Evolutionary conservation across 2,113 vertebrate species (phyloP).

Genomic region (Dolichotis patagonum): DNA sequence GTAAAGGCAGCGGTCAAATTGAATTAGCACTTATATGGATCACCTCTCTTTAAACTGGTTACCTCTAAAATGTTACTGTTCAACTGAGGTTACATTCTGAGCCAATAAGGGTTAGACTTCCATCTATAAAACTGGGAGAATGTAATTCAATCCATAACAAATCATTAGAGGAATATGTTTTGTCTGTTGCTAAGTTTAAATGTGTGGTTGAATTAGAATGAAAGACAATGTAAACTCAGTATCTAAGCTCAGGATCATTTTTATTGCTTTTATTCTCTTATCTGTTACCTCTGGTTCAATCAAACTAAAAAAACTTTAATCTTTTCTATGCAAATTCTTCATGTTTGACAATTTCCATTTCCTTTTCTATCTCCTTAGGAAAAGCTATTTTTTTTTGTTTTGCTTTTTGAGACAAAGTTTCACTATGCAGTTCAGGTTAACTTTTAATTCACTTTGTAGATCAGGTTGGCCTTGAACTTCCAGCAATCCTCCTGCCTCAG

Average conservation of each 20-base stretch:
- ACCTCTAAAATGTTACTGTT: neutral
- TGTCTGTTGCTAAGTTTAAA: neutral
- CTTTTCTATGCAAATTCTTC: neutral
- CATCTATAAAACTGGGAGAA: neutral
- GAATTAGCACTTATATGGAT: neutral
- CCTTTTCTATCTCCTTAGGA: neutral
- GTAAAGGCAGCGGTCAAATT: neutral
- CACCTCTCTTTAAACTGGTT: neutral
- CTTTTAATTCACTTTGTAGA: neutral
- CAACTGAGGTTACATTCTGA: neutral
- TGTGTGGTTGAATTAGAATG: conserved; percentile 6
- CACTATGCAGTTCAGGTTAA: no score
- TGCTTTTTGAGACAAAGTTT: no score
- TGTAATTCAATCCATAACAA: neutral
- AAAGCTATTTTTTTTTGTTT: neutral
- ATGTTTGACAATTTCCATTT: neutral
- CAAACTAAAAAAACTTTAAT: neutral
- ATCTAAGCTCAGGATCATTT: neutral
- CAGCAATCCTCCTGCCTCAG: neutral
- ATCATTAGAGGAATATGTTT: neutral
- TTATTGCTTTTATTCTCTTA: neutral
- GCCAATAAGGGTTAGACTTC: neutral
- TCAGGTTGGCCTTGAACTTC: neutral
- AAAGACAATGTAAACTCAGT: neutral
- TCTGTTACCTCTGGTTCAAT: neutral